These are phyloP conservation scores for Coryphaenoides rupestris DNA, from an alignment of 2,113 vertebrate species.

Conservation along the genomic window DNA sequence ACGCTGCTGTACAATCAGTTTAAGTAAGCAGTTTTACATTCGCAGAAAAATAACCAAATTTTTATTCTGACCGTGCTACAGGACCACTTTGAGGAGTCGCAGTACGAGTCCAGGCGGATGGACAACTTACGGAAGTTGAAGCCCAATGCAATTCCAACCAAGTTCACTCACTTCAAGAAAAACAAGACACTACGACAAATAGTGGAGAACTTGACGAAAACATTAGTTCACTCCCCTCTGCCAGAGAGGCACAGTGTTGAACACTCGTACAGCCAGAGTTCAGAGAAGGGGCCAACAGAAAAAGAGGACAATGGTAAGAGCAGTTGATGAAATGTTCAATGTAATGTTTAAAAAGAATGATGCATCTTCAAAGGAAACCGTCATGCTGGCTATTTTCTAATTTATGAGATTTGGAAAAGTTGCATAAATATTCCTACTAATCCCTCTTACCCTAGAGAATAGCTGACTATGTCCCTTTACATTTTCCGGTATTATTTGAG, in stretches of 20 bases:
- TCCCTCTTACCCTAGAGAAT: too few relatives aligned
- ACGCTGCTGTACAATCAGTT: background rate
- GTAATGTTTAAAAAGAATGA: too few relatives aligned
- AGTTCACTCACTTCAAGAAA: conserved; percentile 8
- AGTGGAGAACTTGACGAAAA: conserved; percentile 12
- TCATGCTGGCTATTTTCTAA: too few relatives aligned
- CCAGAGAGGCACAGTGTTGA: conserved; percentile 9
- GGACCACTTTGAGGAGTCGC: conserved; percentile 17
- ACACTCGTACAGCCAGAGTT: conserved; percentile 16
- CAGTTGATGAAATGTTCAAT: background rate
- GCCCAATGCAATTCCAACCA: conserved; percentile 13
- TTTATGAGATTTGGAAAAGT: too few relatives aligned
- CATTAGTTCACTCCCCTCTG: background rate
- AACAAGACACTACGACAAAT: conserved; percentile 6
- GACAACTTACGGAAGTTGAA: conserved; percentile 12
- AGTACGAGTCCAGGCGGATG: conserved; percentile 15
- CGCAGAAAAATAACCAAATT: background rate
- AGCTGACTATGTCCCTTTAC: too few relatives aligned
- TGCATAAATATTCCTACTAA: too few relatives aligned
- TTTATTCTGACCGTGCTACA: background rate
- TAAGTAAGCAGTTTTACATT: background rate
- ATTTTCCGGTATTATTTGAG: too few relatives aligned
- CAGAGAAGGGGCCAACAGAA: background rate
- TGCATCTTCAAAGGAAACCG: too few relatives aligned
- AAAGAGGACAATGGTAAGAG: conserved; percentile 8